Conservation (phyloP, 2,888 invertebrate genomes). For the Ormia ochracea region DNA sequence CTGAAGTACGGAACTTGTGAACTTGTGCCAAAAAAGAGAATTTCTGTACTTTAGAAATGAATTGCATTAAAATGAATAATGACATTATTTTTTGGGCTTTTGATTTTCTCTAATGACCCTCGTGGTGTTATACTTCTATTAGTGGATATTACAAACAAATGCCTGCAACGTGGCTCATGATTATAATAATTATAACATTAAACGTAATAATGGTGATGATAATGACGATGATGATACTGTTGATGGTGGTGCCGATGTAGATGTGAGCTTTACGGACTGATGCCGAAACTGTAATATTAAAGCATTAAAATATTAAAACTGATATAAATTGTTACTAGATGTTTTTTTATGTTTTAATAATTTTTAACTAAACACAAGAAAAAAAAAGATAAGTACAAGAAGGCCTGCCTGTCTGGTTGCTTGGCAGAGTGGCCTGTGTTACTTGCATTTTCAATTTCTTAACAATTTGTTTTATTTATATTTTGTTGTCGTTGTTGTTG, state of each 20-base stretch:
- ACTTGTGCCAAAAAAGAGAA: background rate
- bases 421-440: conserved; percentile 4
- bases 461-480: conserved; percentile 25
- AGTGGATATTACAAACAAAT: conserved; percentile 53
- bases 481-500: conserved; percentile 8
- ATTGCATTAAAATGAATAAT: too few relatives aligned
- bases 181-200: conserved; percentile 39
- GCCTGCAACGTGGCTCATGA: conserved; percentile 48
- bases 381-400: conserved; percentile 11
- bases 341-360: conserved; percentile 20
- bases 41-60: too few relatives aligned
- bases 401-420: conserved; percentile 18
- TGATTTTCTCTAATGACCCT: too few relatives aligned
- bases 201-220: conserved; percentile 5
- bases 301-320: conserved; percentile 30
- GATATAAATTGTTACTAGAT: conserved; percentile 14
- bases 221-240: conserved; percentile 21
- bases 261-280: conserved; percentile 48
- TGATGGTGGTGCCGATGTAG: background rate
- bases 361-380: background rate
- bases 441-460: conserved; percentile 55
- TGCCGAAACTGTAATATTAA: conserved; percentile 53
- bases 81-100: too few relatives aligned
- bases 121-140: conserved; percentile 45
- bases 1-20: background rate